A percentile compares a stretch with the other conserved stretches of the same genome.
Conservation (phyloP, 2,113 vertebrate species). For the Procavia capensis region DNA sequence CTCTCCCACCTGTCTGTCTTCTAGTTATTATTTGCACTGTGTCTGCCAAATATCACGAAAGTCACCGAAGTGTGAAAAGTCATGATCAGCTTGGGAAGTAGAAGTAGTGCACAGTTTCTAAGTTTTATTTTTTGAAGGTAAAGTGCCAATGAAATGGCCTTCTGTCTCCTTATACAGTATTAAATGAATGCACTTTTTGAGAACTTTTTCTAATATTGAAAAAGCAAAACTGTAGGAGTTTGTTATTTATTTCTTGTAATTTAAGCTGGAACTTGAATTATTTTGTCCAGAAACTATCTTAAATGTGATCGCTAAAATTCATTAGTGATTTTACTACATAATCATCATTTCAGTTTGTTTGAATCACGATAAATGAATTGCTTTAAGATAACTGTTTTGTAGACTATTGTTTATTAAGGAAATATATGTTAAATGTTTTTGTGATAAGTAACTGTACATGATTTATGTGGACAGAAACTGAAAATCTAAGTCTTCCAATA, state of each 20-base stretch:
- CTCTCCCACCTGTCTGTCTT: not conserved
- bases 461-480: not conserved
- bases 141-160: not conserved
- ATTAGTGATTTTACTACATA: not conserved
- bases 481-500: not conserved
- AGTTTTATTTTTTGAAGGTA: slow-evolving; percentile 40
- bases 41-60: not conserved
- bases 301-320: not conserved
- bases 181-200: not conserved
- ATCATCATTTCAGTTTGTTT: not conserved
- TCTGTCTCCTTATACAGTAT: not conserved
- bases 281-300: not conserved
- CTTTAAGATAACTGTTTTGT: not conserved
- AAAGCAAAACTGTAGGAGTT: not conserved
- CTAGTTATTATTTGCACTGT: not conserved
- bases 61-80: not conserved
- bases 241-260: not conserved
- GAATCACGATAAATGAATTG: not conserved
- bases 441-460: not conserved
- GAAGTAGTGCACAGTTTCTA: not conserved
- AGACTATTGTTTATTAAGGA: not conserved
- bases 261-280: slow-evolving; percentile 23
- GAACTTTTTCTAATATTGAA: not conserved
- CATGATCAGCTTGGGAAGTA: slow-evolving; percentile 10
- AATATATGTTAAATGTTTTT: not conserved